Conservation (phyloP, 2,888 invertebrate genomes). For the Ormyrus nitidulus region DNA sequence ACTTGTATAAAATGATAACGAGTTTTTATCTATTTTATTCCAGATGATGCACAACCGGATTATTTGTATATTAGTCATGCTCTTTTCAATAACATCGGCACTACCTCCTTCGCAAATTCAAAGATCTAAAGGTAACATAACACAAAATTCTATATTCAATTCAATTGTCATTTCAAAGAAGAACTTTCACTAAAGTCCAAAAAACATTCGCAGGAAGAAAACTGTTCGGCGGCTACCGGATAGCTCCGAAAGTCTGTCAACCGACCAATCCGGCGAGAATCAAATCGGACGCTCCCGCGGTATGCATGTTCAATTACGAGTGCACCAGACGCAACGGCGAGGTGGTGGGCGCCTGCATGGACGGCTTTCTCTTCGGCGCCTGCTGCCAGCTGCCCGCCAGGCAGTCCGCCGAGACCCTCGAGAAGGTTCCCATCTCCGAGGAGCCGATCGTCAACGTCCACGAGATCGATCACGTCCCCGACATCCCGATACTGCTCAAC, state of each 20-base stretch:
- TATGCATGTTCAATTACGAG: constrained; percentile 96
- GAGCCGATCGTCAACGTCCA: constrained; percentile 63
- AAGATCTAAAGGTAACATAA: constrained; percentile 63
- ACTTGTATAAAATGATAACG: background rate
- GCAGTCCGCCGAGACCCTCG: constrained; percentile 61
- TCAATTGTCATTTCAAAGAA: background rate
- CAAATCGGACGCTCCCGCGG: constrained; percentile 79
- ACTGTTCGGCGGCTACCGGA: constrained; percentile 90
- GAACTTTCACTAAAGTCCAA: too few species aligned
- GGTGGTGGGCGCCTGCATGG: constrained; percentile 93
- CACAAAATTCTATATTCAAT: background rate
- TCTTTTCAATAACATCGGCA: constrained; percentile 66
- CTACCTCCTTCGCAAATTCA: constrained; percentile 66
- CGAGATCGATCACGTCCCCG: constrained; percentile 71
- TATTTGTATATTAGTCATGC: constrained; percentile 66
- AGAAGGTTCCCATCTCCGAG: constrained; percentile 64
- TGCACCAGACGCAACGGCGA: constrained; percentile 87
- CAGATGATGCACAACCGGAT: constrained; percentile 71
- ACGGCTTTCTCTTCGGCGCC: constrained; percentile 93
- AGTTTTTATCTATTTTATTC: constrained; percentile 56
- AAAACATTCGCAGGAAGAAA: constrained; percentile 77
- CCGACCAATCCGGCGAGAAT: constrained; percentile 80
- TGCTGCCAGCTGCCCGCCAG: constrained; percentile 87
- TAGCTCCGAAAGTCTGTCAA: constrained; percentile 88
- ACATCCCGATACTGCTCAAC: constrained; percentile 71